phyloP scores from a whole-genome alignment of 2,113 vertebrate genomes.

The Sinocyclocheilus anshuiensis region DNA sequence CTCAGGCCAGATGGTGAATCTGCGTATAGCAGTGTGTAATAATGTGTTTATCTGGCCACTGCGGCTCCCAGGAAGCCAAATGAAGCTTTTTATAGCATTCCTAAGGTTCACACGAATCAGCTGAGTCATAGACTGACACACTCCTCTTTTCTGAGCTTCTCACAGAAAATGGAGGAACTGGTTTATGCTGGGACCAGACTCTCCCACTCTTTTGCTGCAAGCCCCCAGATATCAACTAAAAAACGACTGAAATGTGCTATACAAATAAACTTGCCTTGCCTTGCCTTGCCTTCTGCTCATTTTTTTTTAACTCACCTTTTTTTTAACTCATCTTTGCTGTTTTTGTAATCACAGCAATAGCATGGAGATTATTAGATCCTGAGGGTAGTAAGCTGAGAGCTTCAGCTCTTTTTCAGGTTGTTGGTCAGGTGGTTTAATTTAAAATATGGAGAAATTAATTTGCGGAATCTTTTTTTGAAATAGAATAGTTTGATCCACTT shows the following conservation, averaged over 20 bases:
- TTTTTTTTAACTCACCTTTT: conserved; percentile 15
- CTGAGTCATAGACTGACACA: conserved; percentile 51
- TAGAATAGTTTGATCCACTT: neutral
- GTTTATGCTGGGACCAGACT: too few relatives aligned
- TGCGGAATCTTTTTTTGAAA: neutral
- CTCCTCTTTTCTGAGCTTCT: conserved; percentile 8
- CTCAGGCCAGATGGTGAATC: conserved; percentile 60
- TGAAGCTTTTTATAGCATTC: conserved; percentile 59
- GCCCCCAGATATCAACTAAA: too few relatives aligned
- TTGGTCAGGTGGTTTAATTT: neutral
- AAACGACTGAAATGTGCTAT: too few relatives aligned
- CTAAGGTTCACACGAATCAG: conserved; percentile 49
- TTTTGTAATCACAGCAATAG: neutral
- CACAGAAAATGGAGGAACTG: too few relatives aligned
- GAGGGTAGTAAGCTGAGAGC: neutral
- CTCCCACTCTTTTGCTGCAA: too few relatives aligned
- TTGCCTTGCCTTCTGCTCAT: too few relatives aligned
- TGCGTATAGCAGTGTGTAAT: conserved; percentile 60
- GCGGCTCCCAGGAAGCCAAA: conserved; percentile 56
- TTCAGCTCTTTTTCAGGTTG: neutral
- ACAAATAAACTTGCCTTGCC: too few relatives aligned
- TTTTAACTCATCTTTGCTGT: conserved; percentile 13
- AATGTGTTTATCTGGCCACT: conserved; percentile 66
- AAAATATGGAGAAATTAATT: neutral
- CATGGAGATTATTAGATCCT: neutral